A percentile compares a stretch with the other conserved stretches of the same genome.
Conservation (phyloP, 2,797 vertebrate genomes). For the Semotilus atromaculatus region DNA sequence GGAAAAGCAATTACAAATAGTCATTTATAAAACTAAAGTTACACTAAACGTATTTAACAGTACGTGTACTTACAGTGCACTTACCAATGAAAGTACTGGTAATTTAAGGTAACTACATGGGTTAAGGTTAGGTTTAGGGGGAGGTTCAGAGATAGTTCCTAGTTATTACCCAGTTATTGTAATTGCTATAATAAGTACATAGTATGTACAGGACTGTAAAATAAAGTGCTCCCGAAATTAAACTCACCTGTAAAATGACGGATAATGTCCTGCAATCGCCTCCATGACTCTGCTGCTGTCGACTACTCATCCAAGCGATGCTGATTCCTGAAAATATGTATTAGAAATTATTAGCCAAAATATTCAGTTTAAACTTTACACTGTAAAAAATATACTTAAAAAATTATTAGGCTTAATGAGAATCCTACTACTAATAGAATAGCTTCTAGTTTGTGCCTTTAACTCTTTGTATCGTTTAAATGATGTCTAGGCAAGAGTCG, state of each 20-base stretch:
- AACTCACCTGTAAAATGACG: background rate
- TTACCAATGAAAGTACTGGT: background rate
- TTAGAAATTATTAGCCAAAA: background rate
- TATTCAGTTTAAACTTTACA: background rate
- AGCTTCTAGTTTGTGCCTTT: background rate
- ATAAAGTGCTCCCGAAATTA: background rate
- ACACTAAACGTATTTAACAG: background rate
- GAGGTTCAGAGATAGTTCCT: background rate
- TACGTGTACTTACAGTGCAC: background rate
- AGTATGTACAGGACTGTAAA: background rate
- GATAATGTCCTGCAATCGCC: background rate
- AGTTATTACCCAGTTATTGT: no score
- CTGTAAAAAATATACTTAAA: background rate
- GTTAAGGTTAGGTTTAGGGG: background rate
- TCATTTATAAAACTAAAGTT: background rate
- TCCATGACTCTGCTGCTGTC: background rate
- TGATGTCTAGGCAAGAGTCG: background rate
- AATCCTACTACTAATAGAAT: background rate
- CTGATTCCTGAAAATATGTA: conserved; percentile 4
- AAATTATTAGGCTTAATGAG: background rate
- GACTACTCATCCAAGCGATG: background rate
- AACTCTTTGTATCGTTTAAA: background rate
- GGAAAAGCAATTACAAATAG: background rate
- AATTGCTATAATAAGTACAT: background rate
- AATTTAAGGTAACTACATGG: background rate